Evolutionary conservation across 1,140 invertebrate genomes (phyloP).

Genomic region (Thereuonema tuberculata): DNA sequence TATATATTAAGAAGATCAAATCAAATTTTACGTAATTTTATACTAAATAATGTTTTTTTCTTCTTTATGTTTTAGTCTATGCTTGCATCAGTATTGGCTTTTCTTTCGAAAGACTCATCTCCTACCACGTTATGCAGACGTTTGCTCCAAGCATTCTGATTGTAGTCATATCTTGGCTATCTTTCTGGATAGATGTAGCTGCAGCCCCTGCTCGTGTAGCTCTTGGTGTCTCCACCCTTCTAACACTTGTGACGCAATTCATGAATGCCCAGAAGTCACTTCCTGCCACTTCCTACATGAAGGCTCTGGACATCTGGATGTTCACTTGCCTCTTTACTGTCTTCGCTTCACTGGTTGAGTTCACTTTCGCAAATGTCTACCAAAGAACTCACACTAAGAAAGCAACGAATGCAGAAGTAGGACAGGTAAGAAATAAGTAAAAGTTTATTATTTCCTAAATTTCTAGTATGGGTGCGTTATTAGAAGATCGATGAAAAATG

Average conservation of each 20-base stretch:
- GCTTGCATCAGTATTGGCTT: background rate
- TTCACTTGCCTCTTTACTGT: conserved; percentile 29
- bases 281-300: conserved; percentile 29
- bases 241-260: conserved; percentile 44
- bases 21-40: too few relatives aligned
- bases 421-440: too few relatives aligned
- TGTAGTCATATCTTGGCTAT: conserved; percentile 62
- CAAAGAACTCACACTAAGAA: too few relatives aligned
- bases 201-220: conserved; percentile 69
- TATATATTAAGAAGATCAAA: too few relatives aligned
- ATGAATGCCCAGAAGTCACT: conserved; percentile 17
- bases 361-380: too few relatives aligned
- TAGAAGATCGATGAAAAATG: too few relatives aligned
- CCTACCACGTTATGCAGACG: background rate
- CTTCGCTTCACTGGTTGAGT: conserved; percentile 28
- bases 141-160: background rate
- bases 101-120: background rate
- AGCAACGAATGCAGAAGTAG: too few relatives aligned
- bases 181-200: conserved; percentile 85
- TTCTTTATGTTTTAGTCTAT: background rate
- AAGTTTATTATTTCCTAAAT: too few relatives aligned
- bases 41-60: background rate
- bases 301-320: conserved; percentile 28
- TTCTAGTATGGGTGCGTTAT: too few relatives aligned
- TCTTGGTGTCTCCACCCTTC: conserved; percentile 63